A percentile compares a stretch with the other conserved stretches of the same genome.
phyloP scores from a whole-genome alignment of 35 echinoderm and acorn worm genomes.

The Anneissia japonica region DNA sequence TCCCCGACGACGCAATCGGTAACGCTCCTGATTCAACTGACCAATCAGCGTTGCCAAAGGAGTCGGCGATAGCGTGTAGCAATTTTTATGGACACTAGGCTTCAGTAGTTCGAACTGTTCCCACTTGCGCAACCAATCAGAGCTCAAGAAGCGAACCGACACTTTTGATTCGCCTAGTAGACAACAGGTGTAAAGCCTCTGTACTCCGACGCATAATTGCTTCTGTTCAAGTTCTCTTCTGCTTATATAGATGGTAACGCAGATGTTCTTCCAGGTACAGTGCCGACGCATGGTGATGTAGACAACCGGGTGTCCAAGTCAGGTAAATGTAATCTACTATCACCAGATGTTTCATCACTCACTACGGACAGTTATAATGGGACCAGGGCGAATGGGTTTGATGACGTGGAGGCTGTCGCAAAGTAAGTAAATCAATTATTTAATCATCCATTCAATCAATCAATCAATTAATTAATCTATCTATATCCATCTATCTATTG shows the following conservation, averaged over 20 bases:
- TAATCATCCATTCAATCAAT: neutral
- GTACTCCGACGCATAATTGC: no score
- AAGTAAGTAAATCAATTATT: neutral
- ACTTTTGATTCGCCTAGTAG: no score
- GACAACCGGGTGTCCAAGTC: neutral
- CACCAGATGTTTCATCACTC: neutral
- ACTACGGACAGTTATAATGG: neutral
- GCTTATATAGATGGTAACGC: neutral
- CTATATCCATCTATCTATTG: neutral
- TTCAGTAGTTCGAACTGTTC: no score
- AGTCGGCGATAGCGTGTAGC: no score
- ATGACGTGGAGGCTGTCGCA: neutral
- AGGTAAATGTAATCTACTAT: neutral
- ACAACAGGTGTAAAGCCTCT: no score
- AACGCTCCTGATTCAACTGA: no score
- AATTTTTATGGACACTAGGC: no score
- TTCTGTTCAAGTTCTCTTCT: no score
- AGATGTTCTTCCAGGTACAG: neutral
- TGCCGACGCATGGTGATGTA: neutral
- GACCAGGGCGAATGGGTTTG: neutral
- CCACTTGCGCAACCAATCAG: no score
- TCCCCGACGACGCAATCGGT: no score
- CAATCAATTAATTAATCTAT: neutral
- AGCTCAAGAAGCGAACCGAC: no score
- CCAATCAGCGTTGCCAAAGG: no score